Evolutionary conservation across 1,140 invertebrate species (phyloP).

Genomic region (Drosophila santomea): DNA sequence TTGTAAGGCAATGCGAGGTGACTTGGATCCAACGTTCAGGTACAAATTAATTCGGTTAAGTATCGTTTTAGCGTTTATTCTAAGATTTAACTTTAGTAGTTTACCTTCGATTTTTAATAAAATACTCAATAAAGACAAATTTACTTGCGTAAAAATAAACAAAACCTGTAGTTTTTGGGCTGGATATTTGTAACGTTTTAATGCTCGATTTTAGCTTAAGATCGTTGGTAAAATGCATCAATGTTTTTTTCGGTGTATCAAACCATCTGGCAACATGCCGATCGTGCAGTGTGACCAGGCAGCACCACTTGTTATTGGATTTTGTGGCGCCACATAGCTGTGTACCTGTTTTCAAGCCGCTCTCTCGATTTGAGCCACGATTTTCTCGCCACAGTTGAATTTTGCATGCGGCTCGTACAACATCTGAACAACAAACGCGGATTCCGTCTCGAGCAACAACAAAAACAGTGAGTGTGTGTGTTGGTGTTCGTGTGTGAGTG

Average conservation of each 20-base stretch:
- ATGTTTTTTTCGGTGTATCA: not conserved
- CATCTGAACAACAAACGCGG: constrained; percentile 36
- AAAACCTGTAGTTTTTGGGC: not conserved
- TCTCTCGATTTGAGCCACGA: constrained; percentile 8
- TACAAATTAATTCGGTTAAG: constrained; percentile 66
- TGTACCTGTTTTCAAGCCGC: constrained; percentile 25
- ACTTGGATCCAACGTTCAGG: constrained; percentile 70
- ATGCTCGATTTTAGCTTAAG: not conserved
- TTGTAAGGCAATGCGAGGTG: constrained; percentile 11
- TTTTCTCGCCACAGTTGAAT: constrained; percentile 48
- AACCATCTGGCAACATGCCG: constrained; percentile 1
- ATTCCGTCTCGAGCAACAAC: constrained; percentile 24
- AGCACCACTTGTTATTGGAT: not conserved
- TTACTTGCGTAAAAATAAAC: constrained; percentile 5
- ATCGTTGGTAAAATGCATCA: not conserved
- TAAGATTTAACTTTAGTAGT: constrained; percentile 48
- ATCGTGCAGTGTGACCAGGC: constrained; percentile 8
- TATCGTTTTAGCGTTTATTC: constrained; percentile 43
- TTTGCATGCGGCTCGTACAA: constrained; percentile 63
- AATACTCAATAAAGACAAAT: constrained; percentile 51
- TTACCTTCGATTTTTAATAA: constrained; percentile 36
- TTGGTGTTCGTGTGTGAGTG: constrained; percentile 5
- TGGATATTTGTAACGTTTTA: too few species aligned
- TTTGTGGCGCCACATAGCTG: constrained; percentile 12
- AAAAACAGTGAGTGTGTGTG: constrained; percentile 41